phyloP scores from a whole-genome alignment of 2,888 invertebrate species.

The Sphaerophoria taeniata region DNA sequence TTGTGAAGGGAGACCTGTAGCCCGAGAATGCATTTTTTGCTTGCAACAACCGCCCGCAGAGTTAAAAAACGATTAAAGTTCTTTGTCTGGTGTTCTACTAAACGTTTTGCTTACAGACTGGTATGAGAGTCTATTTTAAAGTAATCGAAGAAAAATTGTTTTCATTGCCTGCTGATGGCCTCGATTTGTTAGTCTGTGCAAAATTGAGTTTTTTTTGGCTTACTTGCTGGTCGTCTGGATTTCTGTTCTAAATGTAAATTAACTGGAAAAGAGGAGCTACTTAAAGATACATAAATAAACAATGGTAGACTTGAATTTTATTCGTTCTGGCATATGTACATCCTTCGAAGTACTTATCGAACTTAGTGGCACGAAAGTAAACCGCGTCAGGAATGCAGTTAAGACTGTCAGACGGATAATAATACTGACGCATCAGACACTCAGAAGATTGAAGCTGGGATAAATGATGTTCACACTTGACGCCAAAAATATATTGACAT shows the following conservation, averaged over 20 bases:
- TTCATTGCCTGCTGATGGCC: conserved; percentile 6
- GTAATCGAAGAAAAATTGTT: conserved; percentile 14
- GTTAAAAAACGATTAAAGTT: conserved; percentile 44
- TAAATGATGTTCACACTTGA: no score
- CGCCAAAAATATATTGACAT: no score
- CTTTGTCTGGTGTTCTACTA: conserved; percentile 57
- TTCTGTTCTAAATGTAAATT: neutral
- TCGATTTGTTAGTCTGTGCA: conserved; percentile 18
- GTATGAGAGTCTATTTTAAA: conserved; percentile 59
- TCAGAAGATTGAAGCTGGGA: no score
- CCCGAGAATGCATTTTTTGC: conserved; percentile 10
- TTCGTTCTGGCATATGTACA: no score
- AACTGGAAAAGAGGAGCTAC: neutral
- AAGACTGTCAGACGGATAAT: no score
- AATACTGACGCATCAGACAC: no score
- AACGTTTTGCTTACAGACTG: conserved; percentile 29
- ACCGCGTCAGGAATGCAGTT: no score
- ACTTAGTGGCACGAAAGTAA: no score
- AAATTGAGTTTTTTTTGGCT: conserved; percentile 13
- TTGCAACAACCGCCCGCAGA: conserved; percentile 58
- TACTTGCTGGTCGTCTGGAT: neutral
- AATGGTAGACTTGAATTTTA: no score
- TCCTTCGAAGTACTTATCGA: no score
- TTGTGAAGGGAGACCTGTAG: conserved; percentile 7
- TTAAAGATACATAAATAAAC: no score